Base-by-base conservation (phyloP, 1,140 invertebrate genomes). In the Scaptomyza graminum region DNA sequence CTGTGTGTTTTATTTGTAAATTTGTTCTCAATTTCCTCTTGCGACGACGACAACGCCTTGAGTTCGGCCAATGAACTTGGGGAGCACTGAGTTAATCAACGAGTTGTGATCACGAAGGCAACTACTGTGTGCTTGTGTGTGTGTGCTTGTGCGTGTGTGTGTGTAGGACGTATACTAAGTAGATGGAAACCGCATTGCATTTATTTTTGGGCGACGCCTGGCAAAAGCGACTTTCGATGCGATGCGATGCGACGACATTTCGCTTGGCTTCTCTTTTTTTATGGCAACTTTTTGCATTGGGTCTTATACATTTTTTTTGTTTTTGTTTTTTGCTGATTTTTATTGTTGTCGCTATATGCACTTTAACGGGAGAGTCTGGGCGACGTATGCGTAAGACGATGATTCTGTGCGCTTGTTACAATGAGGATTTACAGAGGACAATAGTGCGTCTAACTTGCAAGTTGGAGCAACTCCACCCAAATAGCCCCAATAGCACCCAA, bases 361-460 rank as follows among this genome's bases (percentile, higher is more conserved):
- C 63, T 82, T 71, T 75, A 47, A 47, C 60, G 74, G 62, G 63
- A 72, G 78, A 78, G 83, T 88, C 82, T 72, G 82, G 60, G 64
- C 78, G 67, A 88, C 79, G 79, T 87, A 72, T 87, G 83, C 82
- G 82, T 88, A 87, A 88, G 82, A 78, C 83, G 76, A 82, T 88
- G 82, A 87, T 91, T 91, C 90, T 91, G 90, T 66, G 83, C 83
- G 67, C 90, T 91, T 91, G 90, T 85, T 91, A 88, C 85, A 88
- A 90, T 88, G 85, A 91, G 90, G 90, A 91, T 90, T 91, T 91
- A 47, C 80, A 91, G 90, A 91, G 90, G 90, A 91, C 90, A 91
- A 91, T 91, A 91, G 90, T 91, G 90, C 90, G 90, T 91, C 90
- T 91, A 91, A 91, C 72, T 71, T 66, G 37, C 12, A 18, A 47